Base-by-base conservation (phyloP, 2,797 vertebrate species). In the Thamnophis elegans region DNA sequence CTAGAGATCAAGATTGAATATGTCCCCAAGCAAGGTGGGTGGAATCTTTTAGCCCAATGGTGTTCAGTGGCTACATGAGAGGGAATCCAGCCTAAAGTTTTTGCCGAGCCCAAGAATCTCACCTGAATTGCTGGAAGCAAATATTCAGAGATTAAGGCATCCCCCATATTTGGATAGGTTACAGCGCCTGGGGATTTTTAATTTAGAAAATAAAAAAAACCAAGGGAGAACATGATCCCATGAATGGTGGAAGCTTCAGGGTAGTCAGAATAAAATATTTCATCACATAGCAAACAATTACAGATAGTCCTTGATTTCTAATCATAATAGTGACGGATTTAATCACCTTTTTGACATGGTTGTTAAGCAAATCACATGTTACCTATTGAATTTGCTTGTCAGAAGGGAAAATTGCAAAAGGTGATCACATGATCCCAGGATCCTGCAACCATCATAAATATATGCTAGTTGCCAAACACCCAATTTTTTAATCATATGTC, bases 1-100 rank as follows among this genome's bases (percentile, higher is more conserved):
- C 58, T 58, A 94, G 93, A 94, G 89, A 94, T 94, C 90, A 94
- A 94, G 90, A 92, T 94, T 11, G 93, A 94, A n/a, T 94, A 94
- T 25, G 93, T 94, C 13, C 93, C 93, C 11, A 94, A 94, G 54
- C 93, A 94, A 94, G 93, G 93, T 94, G 92, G 89, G 93, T 56
- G 6, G 13, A 59, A 20, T 56, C 10, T 18, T 5, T 26, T 25
- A 56, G 10, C 51, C 47, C 73, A 78, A 78, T 82, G 36, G 36
- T 4, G 9, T 1, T 53, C 51, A 36, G 1, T 54, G 18, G 47
- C 60, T 54, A 26, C 14, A 28, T 68, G n/a, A 2, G 53, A 26
- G 68, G 60, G 60, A 54, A 11, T 4, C 26, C 26, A n/a, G 6
- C 22, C 68, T 26, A 58, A 58, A 58, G 10, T 82, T 36, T 53